These are phyloP conservation scores for Umimayanthus chanpuru DNA, from an alignment of 92 coral and sea anemone species.

Conservation along the genomic window DNA sequence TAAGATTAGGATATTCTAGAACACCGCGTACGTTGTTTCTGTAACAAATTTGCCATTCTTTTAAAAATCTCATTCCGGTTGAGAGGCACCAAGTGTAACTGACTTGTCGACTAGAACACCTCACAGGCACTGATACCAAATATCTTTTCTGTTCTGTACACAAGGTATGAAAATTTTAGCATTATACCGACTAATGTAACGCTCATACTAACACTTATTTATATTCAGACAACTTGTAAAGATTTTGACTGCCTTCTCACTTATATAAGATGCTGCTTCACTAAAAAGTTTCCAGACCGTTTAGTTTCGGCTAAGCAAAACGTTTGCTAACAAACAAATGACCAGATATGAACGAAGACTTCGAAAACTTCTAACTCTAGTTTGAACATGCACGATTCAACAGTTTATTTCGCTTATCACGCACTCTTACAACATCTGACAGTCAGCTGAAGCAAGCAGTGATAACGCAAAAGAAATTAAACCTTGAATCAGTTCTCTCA, in stretches of 20 bases:
- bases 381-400: not conserved
- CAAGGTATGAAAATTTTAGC: not conserved
- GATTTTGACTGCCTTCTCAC: no score
- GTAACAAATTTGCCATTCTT: conserved; percentile 29
- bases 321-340: not conserved
- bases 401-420: not conserved
- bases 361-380: not conserved
- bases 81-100: conserved; percentile 26
- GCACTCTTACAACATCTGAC: not conserved
- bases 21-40: conserved; percentile 5
- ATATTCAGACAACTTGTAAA: not conserved
- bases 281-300: not conserved
- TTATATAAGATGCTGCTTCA: not conserved
- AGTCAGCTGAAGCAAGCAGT: not conserved
- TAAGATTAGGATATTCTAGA: conserved; percentile 33
- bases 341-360: no score
- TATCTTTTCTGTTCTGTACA: not conserved
- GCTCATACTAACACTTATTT: not conserved
- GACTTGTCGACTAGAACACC: conserved; percentile 4
- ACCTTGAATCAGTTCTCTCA: not conserved
- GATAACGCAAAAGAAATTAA: not conserved
- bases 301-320: not conserved
- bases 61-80: not conserved
- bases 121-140: not conserved
- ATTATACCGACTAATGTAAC: not conserved